A percentile compares a stretch with the other conserved stretches of the same genome.
phyloP scores from a whole-genome alignment of 92 coral and sea anemone species.

The Meandrina meandrites region DNA sequence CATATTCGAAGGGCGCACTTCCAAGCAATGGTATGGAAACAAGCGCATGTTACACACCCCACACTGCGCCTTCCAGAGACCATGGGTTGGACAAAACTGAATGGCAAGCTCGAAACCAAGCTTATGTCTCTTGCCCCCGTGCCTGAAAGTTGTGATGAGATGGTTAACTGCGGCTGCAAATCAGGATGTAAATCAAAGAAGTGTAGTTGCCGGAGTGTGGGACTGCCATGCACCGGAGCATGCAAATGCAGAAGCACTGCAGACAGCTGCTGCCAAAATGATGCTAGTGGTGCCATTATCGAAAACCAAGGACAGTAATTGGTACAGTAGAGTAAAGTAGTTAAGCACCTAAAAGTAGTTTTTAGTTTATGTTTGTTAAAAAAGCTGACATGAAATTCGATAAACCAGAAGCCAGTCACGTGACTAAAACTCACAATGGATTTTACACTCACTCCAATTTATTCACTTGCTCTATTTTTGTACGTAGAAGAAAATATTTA shows the following conservation, averaged over 20 bases:
- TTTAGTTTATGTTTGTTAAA: neutral
- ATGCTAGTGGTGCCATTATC: neutral
- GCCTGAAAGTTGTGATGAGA: neutral
- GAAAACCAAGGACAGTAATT: constrained; percentile 7
- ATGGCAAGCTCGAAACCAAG: constrained; percentile 30
- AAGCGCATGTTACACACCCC: constrained; percentile 49
- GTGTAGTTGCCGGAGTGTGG: no score
- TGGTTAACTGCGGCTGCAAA: constrained; percentile 20
- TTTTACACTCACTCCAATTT: neutral
- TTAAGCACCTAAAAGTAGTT: neutral
- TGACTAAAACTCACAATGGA: neutral
- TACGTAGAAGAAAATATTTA: neutral
- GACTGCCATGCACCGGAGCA: no score
- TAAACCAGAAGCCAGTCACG: neutral
- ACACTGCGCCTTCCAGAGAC: constrained; percentile 42
- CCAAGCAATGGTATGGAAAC: no score
- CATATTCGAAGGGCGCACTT: no score
- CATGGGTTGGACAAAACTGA: constrained; percentile 44
- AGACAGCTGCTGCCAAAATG: neutral
- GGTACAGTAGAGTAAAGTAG: neutral
- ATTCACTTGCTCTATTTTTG: neutral
- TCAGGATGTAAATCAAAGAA: neutral
- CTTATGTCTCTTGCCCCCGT: constrained; percentile 6
- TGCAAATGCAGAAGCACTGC: neutral
- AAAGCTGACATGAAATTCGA: neutral